Evolutionary conservation across 2,888 invertebrate species (phyloP), one percentile per base, ranked within the genome.

Genomic region (Metalampra italica): DNA sequence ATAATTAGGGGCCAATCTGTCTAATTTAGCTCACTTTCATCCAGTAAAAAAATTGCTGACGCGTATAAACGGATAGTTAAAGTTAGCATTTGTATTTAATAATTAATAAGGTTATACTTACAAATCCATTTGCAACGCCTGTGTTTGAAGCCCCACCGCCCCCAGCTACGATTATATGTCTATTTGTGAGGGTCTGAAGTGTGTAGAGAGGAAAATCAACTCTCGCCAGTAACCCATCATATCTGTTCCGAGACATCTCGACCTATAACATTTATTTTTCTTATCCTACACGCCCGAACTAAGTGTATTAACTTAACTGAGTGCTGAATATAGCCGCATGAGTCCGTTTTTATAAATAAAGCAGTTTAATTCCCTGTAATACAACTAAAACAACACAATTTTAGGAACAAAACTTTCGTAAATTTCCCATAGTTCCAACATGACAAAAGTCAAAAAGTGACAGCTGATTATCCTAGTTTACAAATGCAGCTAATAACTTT

Each of bases 91-190:
- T 30, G 4, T n/a, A n/a, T 36, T 36, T 30, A 48, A 43, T 29
- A 13, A 14, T 14, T 13, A n/a, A 2, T 3, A 14, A 43, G 32
- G 45, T 34, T 46, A 59, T 62, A 93, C 96, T 94, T 90, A 97
- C 98, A 90, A 99, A 97, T 78, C 97, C 97, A 92, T 99, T 99
- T 36, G 96, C 95, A 49, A 99, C 96, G 47, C 99, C 99, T 42
- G 98, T 98, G 82, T 98, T 98, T 12, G 98, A 95, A 36, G 97
- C 95, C 50, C 99, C 99, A 53, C 99, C 99, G 47, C 99, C 99
- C 47, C 99, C 99, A 55, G 97, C 98, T 43, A 99, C 97, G 54
- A 99, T 89, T 66, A 99, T 94, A 90, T 98, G 98, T 60, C 97
- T 92, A 82, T 96, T 96, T 30, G 96, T 96, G 52, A 98, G 90